Evolutionary conservation across 2,113 vertebrate species (phyloP), one percentile per base, ranked within the genome.

Genomic region (Cinclus mexicanus): DNA sequence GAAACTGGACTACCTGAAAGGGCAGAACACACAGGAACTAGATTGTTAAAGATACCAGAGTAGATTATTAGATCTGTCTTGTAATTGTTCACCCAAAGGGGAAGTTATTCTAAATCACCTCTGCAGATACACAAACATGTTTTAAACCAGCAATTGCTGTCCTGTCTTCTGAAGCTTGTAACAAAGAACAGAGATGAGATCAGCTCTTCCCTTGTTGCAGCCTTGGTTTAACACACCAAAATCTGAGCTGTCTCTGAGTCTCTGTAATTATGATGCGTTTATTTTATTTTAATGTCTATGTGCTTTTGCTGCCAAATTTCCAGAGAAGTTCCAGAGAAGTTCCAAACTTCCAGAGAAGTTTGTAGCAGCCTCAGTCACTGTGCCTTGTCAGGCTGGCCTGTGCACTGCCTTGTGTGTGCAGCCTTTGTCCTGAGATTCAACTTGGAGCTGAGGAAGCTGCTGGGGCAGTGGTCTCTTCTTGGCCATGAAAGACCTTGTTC

Each of bases 351-450:
- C 29, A n/a, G 68, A 57, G 60, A 49, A 69, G 50, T 69, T 53
- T 74, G 15, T 8, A 11, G 50, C 37, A 53, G 22, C 26, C 23
- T 64, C 24, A 20, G n/a, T 28, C 3, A 0, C 2, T 1, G 41
- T 2, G 3, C 44, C 10, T 65, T 3, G 4, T 35, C 44, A 47
- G 39, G 47, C 35, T 50, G 50, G 26, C n/a, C 26, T 0, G 0
- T 23, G 44, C 14, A 1, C 44, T 28, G 42, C 46, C 29, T 47
- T 5, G 0, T 31, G 37, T 11, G 16, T 26, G 46, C 55, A 65
- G 60, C 50, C 37, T 72, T 59, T 1, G 2, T 12, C 63, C 44
- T 3, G 1, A 83, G 31, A 81, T 49, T 74, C 49, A n/a, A 0
- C 28, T 65, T 61, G 11, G 39, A 60, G 55, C n/a, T 77, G 72